Percentiles rank a stretch among this genome's conserved stretches.
Conservation (phyloP, 1,140 invertebrate genomes). For the Hirudo medicinalis region DNA sequence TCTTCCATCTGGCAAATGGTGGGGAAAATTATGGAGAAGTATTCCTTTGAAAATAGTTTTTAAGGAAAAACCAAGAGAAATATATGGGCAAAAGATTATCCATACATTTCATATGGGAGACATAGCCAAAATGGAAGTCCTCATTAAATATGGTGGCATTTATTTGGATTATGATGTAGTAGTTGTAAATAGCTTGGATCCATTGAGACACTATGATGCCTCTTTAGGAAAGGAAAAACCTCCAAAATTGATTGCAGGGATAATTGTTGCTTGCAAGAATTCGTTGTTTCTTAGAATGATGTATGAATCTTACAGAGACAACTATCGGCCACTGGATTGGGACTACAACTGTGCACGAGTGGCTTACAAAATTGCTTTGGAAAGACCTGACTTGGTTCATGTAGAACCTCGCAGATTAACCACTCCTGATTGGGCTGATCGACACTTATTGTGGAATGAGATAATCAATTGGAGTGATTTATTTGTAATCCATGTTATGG, state of each 20-base stretch:
- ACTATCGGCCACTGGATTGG: conserved; percentile 18
- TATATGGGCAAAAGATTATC: conserved; percentile 10
- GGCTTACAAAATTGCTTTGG: conserved; percentile 16
- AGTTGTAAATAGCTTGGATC: conserved; percentile 19
- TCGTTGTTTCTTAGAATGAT: conserved; percentile 33
- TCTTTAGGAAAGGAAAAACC: conserved; percentile 20
- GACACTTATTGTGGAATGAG: not conserved
- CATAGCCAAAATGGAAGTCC: conserved; percentile 11
- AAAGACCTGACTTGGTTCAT: conserved; percentile 15
- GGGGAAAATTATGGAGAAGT: conserved; percentile 11
- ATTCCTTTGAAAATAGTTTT: conserved; percentile 13
- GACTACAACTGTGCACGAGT: conserved; percentile 20
- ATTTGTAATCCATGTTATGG: conserved; percentile 19
- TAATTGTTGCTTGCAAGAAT: conserved; percentile 34
- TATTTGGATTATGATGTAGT: conserved; percentile 23
- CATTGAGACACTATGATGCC: conserved; percentile 16
- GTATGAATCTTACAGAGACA: conserved; percentile 29
- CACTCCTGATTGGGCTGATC: conserved; percentile 16
- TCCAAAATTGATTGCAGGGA: conserved; percentile 33
- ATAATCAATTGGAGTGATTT: conserved; percentile 18
- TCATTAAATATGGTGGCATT: conserved; percentile 22
- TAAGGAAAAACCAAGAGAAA: conserved; percentile 12
- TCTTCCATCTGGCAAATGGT: conserved; percentile 17
- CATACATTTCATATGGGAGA: conserved; percentile 14
- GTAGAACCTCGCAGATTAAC: conserved; percentile 15